phyloP scores from a whole-genome alignment of 2,113 vertebrate species.

The Panthera leo region DNA sequence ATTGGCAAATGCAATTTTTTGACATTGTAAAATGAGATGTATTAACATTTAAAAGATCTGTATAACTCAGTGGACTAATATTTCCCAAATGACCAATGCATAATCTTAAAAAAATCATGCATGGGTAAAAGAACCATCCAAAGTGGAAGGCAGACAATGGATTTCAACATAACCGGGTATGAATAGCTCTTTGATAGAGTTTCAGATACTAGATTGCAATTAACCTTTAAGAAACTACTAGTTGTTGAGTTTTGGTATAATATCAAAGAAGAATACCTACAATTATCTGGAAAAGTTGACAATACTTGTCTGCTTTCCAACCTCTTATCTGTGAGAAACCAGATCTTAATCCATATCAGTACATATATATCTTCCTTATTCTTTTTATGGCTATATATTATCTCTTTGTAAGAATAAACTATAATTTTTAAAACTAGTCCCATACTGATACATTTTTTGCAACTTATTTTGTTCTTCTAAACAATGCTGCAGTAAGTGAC shows the following conservation, averaged over 20 bases:
- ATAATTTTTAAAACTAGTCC: not conserved
- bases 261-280: not conserved
- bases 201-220: not conserved
- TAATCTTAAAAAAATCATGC: not conserved
- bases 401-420: not conserved
- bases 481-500: not conserved
- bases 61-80: not conserved
- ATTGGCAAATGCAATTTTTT: not conserved
- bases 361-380: not conserved
- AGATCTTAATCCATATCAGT: not conserved
- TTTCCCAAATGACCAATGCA: not conserved
- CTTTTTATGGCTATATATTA: not conserved
- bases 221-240: not conserved
- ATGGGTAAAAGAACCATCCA: not conserved
- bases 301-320: slow-evolving; percentile 3
- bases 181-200: not conserved
- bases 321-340: not conserved
- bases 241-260: not conserved
- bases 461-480: not conserved
- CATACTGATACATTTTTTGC: not conserved
- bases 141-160: not conserved
- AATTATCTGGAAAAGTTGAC: not conserved
- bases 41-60: not conserved
- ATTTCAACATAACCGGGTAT: not conserved
- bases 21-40: not conserved